phyloP scores from a whole-genome alignment of 2,888 invertebrate species.

The Orthosia incerta region DNA sequence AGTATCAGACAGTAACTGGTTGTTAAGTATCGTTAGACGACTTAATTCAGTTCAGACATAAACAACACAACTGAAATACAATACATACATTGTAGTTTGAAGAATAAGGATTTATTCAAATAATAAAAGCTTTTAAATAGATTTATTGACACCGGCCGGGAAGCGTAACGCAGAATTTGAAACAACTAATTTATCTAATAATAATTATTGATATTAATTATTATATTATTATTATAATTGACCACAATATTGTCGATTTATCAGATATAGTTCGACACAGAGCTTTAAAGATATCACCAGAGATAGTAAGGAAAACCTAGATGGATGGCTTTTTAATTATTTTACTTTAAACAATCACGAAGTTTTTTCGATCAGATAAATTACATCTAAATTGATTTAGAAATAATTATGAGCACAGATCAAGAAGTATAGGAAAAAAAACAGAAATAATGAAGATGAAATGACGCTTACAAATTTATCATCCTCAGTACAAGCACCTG shows the following conservation, averaged over 20 bases:
- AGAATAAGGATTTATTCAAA: background rate
- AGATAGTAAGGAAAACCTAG: no score
- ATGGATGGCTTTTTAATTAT: background rate
- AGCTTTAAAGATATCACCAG: no score
- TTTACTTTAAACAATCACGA: background rate
- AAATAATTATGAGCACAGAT: background rate
- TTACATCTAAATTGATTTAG: background rate
- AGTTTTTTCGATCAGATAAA: background rate
- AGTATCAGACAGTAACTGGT: constrained; percentile 24
- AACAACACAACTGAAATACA: constrained; percentile 3
- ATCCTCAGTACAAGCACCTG: background rate
- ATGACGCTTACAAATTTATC: background rate
- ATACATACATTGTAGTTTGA: background rate
- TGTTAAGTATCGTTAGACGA: constrained; percentile 24
- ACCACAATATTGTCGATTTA: no score
- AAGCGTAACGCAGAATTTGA: no score
- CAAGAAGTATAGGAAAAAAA: background rate
- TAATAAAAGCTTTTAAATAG: background rate
- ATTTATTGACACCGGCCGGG: no score
- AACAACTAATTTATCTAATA: no score
- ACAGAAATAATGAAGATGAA: background rate
- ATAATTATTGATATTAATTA: no score
- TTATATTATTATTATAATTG: no score
- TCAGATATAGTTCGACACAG: no score
- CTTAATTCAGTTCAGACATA: background rate